phyloP scores from a whole-genome alignment of 2,797 vertebrate genomes.

The Varecia variegata region DNA sequence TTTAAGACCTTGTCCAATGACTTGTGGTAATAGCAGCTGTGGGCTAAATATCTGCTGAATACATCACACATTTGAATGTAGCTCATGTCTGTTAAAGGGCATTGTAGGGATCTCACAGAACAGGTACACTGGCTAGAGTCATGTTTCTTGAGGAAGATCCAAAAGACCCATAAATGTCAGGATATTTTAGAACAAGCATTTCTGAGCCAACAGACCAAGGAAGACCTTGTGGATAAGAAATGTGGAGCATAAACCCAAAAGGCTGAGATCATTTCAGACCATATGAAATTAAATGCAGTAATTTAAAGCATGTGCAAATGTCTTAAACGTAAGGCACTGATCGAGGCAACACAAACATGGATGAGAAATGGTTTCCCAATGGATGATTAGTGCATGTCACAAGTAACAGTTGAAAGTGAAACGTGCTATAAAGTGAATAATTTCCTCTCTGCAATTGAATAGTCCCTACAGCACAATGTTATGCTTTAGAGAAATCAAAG shows the following conservation, averaged over 20 bases:
- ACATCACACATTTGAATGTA: background rate
- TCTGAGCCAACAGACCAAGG: background rate
- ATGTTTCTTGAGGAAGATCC: background rate
- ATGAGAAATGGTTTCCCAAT: background rate
- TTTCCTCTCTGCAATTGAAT: conserved; percentile 5
- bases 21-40: background rate
- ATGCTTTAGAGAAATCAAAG: background rate
- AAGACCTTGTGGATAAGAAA: background rate
- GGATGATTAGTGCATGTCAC: background rate
- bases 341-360: background rate
- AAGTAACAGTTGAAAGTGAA: background rate
- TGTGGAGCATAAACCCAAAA: background rate
- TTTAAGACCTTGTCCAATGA: background rate
- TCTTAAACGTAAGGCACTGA: background rate
- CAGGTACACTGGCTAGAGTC: background rate
- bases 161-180: background rate
- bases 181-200: background rate
- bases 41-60: background rate
- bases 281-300: background rate
- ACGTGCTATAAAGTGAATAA: background rate
- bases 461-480: background rate
- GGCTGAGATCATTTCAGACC: background rate
- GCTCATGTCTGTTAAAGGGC: background rate
- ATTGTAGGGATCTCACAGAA: background rate
- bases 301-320: background rate